Conservation (phyloP, 2,113 vertebrate genomes). For the Coracopsis vasa region DNA sequence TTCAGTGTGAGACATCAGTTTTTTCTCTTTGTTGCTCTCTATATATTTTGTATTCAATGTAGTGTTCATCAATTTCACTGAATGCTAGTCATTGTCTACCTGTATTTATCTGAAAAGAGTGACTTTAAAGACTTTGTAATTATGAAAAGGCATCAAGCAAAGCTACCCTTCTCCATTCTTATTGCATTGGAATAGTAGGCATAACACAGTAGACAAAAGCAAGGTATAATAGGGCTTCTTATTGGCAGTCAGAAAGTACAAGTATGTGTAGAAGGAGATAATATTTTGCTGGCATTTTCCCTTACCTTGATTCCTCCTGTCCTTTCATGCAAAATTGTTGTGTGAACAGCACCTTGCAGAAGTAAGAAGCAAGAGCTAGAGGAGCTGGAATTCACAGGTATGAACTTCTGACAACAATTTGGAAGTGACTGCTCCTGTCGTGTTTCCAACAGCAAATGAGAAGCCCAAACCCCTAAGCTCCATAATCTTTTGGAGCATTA, state of each 20-base stretch:
- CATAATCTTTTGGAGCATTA: not conserved
- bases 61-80: constrained; percentile 44
- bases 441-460: not conserved
- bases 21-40: constrained; percentile 31
- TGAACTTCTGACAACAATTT: not conserved
- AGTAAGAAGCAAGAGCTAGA: not conserved
- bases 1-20: constrained; percentile 43
- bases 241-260: constrained; percentile 17
- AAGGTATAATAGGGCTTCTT: constrained; percentile 6
- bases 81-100: constrained; percentile 50
- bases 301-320: constrained; percentile 45
- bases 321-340: constrained; percentile 19
- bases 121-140: constrained; percentile 56
- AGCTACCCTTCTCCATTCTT: constrained; percentile 35
- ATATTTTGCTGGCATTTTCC: constrained; percentile 30
- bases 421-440: not conserved
- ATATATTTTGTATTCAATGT: constrained; percentile 22
- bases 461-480: not conserved
- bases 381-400: not conserved
- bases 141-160: constrained; percentile 59
- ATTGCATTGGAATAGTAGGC: constrained; percentile 4
- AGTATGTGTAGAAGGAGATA: constrained; percentile 12
- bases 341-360: not conserved
- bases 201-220: constrained; percentile 46
- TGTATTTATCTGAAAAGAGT: constrained; percentile 38